phyloP scores from a whole-genome alignment of 2,888 invertebrate species.

The Halictus ligatus region DNA sequence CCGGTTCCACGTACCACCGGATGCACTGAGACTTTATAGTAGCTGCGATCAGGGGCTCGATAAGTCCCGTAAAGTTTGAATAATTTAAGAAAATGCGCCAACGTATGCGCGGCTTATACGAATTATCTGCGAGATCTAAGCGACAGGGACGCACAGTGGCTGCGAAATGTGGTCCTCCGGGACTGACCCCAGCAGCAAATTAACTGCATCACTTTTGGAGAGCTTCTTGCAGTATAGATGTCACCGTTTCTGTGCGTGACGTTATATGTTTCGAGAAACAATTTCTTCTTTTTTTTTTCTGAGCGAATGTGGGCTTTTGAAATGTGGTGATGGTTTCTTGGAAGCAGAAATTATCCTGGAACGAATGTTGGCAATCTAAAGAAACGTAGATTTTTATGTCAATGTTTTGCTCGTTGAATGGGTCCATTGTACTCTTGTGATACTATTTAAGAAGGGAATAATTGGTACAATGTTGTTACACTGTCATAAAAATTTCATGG shows the following conservation, averaged over 20 bases:
- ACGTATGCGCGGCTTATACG: background rate
- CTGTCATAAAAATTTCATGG: no score
- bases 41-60: background rate
- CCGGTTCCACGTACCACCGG: background rate
- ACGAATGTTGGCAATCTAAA: no score
- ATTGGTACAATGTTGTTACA: no score
- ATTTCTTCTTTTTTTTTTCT: background rate
- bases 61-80: conserved; percentile 8
- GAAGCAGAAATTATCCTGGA: background rate
- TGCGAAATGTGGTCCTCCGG: background rate
- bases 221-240: background rate
- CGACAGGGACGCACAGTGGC: background rate
- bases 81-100: background rate
- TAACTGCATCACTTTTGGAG: background rate
- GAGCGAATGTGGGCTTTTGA: no score
- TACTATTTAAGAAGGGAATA: no score
- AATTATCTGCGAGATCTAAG: background rate
- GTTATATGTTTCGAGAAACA: background rate
- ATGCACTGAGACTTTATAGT: background rate
- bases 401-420: no score
- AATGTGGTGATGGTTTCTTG: background rate
- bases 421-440: no score
- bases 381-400: no score
- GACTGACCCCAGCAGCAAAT: background rate
- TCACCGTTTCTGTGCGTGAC: background rate